phyloP scores from a whole-genome alignment of 2,797 vertebrate species.

The Silurus lanzhouensis region DNA sequence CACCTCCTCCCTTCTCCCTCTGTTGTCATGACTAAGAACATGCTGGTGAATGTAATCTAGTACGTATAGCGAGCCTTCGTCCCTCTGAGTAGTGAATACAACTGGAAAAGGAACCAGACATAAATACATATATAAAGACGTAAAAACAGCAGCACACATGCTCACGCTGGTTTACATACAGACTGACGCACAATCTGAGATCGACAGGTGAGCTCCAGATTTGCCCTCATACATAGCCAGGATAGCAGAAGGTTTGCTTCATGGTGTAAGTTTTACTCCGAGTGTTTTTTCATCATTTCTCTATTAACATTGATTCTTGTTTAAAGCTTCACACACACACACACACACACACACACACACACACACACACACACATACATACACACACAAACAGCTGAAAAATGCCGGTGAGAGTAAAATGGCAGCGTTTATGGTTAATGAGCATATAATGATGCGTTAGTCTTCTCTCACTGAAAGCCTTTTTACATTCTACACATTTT shows the following conservation, averaged over 20 bases:
- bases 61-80: neutral
- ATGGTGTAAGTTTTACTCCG: neutral
- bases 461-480: slow-evolving; percentile 14
- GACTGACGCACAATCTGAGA: neutral
- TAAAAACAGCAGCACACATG: neutral
- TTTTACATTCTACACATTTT: neutral
- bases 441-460: slow-evolving; percentile 6
- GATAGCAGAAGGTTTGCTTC: slow-evolving; percentile 18
- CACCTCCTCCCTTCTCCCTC: neutral
- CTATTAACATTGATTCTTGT: neutral
- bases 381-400: neutral
- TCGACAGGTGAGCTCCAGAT: neutral
- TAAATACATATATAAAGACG: neutral
- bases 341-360: no score
- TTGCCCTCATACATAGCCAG: neutral
- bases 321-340: neutral
- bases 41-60: neutral
- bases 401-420: slow-evolving; percentile 17
- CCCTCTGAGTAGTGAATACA: neutral
- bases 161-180: neutral
- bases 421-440: slow-evolving; percentile 4
- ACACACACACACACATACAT: no score
- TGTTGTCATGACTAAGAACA: slow-evolving; percentile 25
- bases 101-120: neutral
- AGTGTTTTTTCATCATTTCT: slow-evolving; percentile 4